A percentile compares a stretch with the other conserved stretches of the same genome.
These are phyloP conservation scores for Argya squamiceps DNA, from an alignment of 2,797 vertebrate species.

Conservation along the genomic window DNA sequence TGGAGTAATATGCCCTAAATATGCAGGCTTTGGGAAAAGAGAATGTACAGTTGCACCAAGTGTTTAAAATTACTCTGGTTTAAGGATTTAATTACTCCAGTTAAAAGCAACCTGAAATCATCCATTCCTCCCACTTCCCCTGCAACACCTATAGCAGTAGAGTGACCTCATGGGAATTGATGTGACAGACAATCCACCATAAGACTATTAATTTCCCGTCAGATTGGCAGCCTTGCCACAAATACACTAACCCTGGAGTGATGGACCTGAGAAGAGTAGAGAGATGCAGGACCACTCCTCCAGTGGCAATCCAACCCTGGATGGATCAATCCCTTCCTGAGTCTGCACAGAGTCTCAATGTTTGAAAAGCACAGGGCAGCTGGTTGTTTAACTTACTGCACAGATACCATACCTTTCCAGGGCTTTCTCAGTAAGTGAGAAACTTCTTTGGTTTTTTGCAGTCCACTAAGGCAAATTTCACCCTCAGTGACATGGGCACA, in stretches of 20 bases:
- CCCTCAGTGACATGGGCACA: not conserved
- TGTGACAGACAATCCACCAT: not conserved
- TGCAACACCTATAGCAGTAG: not conserved
- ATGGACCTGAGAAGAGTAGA: not conserved
- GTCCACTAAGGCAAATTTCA: not conserved
- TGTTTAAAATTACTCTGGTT: not conserved
- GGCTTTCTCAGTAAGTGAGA: not conserved
- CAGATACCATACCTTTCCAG: not conserved
- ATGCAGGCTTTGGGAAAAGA: not conserved
- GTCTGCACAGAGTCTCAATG: not conserved
- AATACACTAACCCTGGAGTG: not conserved
- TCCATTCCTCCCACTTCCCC: not conserved
- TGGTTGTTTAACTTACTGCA: not conserved
- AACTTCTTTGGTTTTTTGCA: not conserved
- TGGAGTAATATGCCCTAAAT: not conserved
- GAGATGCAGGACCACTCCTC: not conserved
- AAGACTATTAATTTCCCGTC: not conserved
- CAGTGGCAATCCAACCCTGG: not conserved
- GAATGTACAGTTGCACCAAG: not conserved
- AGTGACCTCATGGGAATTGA: not conserved
- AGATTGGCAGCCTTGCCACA: not conserved
- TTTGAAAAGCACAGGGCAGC: not conserved
- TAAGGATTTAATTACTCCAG: not conserved
- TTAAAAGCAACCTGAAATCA: not conserved
- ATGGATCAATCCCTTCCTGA: fast-evolving